Evolutionary conservation across 2,888 invertebrate genomes (phyloP), one percentile per base, ranked within the genome.

Genomic region (Cephus nigrinus): DNA sequence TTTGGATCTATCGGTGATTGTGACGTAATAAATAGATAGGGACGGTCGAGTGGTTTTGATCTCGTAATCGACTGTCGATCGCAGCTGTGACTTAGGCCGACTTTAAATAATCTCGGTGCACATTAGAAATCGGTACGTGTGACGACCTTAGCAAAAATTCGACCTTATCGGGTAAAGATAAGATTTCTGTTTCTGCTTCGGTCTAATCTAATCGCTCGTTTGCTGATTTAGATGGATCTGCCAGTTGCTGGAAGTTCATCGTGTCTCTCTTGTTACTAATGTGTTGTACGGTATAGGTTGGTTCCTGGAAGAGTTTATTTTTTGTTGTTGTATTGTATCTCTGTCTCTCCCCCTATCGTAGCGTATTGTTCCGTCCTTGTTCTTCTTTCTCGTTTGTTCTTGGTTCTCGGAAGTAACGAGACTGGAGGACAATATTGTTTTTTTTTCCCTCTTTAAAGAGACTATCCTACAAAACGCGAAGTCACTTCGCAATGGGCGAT

Each of bases 111-210:
- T 5, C 40, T 55, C 40, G 9, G 5, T 15, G 23, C 40, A 23
- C 23, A 9, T 55, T 55, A 15, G 23, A 55, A 15, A 32, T 30
- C 15, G 71, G 71, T 32, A 32, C 11, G 9, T 9, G 71, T 30
- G 12, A 76, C 68, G 75, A 33, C 76, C 73, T 80, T 79, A 15
- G 73, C 71, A 80, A 80, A 80, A 80, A 78, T 78, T 78, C 40
- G 23, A 73, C 36, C 72, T 74, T 81, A 80, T 81, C 80, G 32
- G 55, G 34, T 23, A 5, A 5, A 23, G 40, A 55, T 55, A 55
- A 55, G 40, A 55, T 55, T 55, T 55, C 5, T 2, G 15, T 55
- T 23, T 23, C 40, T 55, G 23, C 9, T 55, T 23, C 15, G 40
- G 40, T 55, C 40, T 55, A 55, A 55, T 55, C 40, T 55, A 55